These are phyloP conservation scores for Morone saxatilis DNA, from an alignment of 2,113 vertebrate species.

Conservation along the genomic window DNA sequence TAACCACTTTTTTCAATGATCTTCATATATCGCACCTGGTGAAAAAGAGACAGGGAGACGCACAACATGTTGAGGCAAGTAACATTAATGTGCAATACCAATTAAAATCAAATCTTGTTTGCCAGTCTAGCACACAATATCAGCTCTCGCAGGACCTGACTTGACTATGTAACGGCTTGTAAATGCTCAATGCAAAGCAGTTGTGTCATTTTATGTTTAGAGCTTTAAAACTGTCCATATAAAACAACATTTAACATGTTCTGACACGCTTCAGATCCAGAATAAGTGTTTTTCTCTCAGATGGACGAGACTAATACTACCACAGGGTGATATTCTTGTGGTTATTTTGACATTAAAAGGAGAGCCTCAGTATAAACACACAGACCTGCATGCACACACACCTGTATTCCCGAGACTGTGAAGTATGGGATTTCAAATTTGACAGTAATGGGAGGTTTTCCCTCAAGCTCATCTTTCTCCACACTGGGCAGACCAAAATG, in stretches of 20 bases:
- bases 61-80: slow-evolving; percentile 38
- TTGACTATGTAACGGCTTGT: neutral
- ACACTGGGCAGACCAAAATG: slow-evolving; percentile 95
- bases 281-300: neutral
- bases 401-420: slow-evolving; percentile 96
- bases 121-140: neutral
- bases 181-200: neutral
- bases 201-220: neutral
- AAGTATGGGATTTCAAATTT: slow-evolving; percentile 98
- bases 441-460: slow-evolving; percentile 92
- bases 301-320: neutral
- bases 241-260: neutral
- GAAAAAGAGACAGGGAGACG: neutral
- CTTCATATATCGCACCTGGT: slow-evolving; percentile 94
- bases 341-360: neutral
- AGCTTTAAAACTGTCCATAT: neutral
- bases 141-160: slow-evolving; percentile 32
- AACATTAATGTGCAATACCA: neutral
- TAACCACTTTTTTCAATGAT: slow-evolving; percentile 97
- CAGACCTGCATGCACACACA: slow-evolving; percentile 53
- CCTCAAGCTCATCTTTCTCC: slow-evolving; percentile 91
- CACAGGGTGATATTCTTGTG: neutral
- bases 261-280: neutral
- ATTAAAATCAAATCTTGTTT: slow-evolving; percentile 9
- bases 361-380: neutral